Evolutionary conservation across 2,797 vertebrate species (phyloP).

Genomic region (Echeneis naucrates): DNA sequence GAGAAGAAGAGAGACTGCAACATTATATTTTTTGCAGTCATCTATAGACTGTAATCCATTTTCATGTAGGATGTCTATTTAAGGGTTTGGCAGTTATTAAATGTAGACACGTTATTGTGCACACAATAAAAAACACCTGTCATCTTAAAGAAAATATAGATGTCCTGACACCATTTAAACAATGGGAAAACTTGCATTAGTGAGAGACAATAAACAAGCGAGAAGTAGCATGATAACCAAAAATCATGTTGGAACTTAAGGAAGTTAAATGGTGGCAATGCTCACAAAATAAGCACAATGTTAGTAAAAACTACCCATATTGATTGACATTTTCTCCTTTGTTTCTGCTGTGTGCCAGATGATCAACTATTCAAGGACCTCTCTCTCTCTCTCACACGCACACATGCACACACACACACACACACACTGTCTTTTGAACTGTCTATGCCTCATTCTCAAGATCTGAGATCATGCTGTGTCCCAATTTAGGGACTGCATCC

Average conservation of each 20-base stretch:
- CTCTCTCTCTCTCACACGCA: not conserved
- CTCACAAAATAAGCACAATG: too few species aligned
- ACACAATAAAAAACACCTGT: not conserved
- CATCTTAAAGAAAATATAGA: not conserved
- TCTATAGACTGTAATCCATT: not conserved
- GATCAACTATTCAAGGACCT: not conserved
- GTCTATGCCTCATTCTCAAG: not conserved
- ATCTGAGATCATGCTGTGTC: too few species aligned
- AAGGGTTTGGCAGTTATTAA: not conserved
- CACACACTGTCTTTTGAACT: not conserved
- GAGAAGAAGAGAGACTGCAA: not conserved
- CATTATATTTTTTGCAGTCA: constrained; percentile 33
- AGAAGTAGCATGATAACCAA: too few species aligned
- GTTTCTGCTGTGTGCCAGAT: not conserved
- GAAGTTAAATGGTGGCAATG: too few species aligned
- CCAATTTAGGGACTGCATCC: too few species aligned
- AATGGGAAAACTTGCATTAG: not conserved
- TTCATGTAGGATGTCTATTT: constrained; percentile 2
- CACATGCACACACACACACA: too few species aligned
- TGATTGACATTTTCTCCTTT: too few species aligned
- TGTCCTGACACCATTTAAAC: not conserved
- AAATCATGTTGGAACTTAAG: not conserved
- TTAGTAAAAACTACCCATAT: too few species aligned
- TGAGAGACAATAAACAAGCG: constrained; percentile 9
- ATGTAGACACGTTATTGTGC: not conserved